Percentiles rank a stretch among this genome's conserved stretches.
phyloP scores from a whole-genome alignment of 1,140 invertebrate species.

The Papilio xuthus region DNA sequence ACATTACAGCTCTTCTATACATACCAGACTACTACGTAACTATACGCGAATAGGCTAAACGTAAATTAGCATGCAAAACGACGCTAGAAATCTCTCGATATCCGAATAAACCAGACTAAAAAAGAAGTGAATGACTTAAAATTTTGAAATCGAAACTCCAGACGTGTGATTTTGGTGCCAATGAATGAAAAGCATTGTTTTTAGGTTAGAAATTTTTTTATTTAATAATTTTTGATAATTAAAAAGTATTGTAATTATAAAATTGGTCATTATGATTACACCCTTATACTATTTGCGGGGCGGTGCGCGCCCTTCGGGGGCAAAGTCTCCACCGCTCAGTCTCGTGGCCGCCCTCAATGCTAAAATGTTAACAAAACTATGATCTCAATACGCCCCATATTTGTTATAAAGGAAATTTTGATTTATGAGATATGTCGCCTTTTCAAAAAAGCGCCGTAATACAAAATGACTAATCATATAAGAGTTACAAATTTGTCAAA shows the following conservation, averaged over 20 bases:
- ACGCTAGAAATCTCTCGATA: constrained; percentile 53
- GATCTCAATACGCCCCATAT: constrained; percentile 51
- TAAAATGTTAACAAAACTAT: constrained; percentile 74
- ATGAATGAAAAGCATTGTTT: constrained; percentile 78
- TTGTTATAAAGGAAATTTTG: constrained; percentile 47
- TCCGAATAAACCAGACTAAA: constrained; percentile 50
- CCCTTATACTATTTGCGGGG: constrained; percentile 78
- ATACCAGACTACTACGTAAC: constrained; percentile 5
- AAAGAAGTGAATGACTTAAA: constrained; percentile 79
- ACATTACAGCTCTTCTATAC: background rate
- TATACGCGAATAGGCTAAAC: constrained; percentile 36
- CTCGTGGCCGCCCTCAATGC: constrained; percentile 70
- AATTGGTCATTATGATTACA: constrained; percentile 48
- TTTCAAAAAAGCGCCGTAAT: background rate
- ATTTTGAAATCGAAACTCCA: constrained; percentile 52
- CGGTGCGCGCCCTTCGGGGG: constrained; percentile 72
- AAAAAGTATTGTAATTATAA: constrained; percentile 57
- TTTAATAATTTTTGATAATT: constrained; percentile 69
- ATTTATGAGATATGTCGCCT: constrained; percentile 33
- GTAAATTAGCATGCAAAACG: constrained; percentile 74
- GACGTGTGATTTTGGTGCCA: constrained; percentile 58
- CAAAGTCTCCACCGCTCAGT: constrained; percentile 78
- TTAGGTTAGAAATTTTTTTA: constrained; percentile 68
- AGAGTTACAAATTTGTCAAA: background rate
- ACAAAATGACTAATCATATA: background rate